Conservation (phyloP, 1,140 invertebrate genomes). For the Ectropis grisescens region DNA sequence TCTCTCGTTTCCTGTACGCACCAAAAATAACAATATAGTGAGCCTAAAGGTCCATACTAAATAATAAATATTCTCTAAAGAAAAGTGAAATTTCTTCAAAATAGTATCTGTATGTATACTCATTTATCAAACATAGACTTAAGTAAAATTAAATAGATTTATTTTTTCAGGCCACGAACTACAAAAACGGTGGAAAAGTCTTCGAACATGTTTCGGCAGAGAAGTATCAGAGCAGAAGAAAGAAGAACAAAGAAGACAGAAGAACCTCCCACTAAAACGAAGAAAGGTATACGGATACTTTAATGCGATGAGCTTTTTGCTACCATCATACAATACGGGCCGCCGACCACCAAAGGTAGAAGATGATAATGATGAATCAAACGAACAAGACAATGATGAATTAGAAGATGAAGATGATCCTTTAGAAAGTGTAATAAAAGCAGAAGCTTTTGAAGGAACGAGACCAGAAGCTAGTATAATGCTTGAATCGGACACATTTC, state of each 20-base stretch:
- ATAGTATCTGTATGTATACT: too few relatives aligned
- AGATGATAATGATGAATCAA: slow-evolving; percentile 1
- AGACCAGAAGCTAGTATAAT: slow-evolving; percentile 4
- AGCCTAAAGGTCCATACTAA: too few relatives aligned
- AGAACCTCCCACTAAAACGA: slow-evolving; percentile 5
- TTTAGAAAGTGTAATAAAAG: slow-evolving; percentile 9
- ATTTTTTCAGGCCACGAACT: slow-evolving; percentile 24
- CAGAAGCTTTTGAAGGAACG: slow-evolving; percentile 1
- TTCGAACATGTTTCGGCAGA: slow-evolving; percentile 29
- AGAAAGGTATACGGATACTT: slow-evolving; percentile 27
- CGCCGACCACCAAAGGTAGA: too few relatives aligned
- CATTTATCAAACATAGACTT: too few relatives aligned
- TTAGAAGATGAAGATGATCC: slow-evolving; percentile 10
- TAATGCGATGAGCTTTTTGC: slow-evolving; percentile 15
- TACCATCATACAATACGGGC: slow-evolving; percentile 12
- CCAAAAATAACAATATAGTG: too few relatives aligned
- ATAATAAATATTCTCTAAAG: too few relatives aligned
- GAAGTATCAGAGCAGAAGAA: slow-evolving; percentile 23
- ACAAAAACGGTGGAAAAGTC: slow-evolving; percentile 29
- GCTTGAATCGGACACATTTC: slow-evolving; percentile 3
- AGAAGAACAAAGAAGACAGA: slow-evolving; percentile 12
- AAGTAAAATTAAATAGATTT: too few relatives aligned
- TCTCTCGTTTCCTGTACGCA: too few relatives aligned
- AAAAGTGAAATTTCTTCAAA: too few relatives aligned
- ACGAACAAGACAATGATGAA: slow-evolving; percentile 11